Conservation (phyloP, 2,113 vertebrate species). For the Ceyx cyanopectus region DNA sequence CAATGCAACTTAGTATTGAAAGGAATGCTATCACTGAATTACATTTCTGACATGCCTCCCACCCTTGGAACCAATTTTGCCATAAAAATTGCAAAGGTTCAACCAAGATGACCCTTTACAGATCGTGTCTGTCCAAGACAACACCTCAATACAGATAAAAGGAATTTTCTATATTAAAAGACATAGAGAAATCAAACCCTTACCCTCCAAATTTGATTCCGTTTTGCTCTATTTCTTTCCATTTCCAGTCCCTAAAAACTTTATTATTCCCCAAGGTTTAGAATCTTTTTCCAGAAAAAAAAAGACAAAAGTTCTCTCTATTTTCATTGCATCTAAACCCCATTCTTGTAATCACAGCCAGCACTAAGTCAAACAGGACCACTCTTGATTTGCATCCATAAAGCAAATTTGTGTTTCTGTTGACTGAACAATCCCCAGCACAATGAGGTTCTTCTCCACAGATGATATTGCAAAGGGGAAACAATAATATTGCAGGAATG, state of each 20-base stretch:
- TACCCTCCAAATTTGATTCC: background rate
- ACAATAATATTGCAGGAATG: accelerated
- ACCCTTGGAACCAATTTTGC: background rate
- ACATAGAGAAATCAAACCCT: accelerated
- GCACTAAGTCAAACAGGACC: background rate
- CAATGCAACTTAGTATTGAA: background rate
- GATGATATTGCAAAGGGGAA: background rate
- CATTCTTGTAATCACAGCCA: background rate
- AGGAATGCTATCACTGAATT: background rate
- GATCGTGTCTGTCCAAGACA: background rate
- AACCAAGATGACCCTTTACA: background rate
- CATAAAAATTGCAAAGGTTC: background rate
- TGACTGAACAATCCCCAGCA: background rate
- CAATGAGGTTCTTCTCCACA: background rate
- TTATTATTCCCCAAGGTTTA: background rate
- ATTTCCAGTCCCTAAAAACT: background rate
- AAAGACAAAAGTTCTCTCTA: background rate
- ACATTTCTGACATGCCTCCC: background rate
- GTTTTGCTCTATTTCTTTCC: background rate
- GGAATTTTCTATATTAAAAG: background rate
- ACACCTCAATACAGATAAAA: background rate
- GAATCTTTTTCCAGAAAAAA: background rate
- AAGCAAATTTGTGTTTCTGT: background rate
- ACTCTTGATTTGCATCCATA: background rate
- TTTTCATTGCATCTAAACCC: background rate